phyloP scores from a whole-genome alignment of 2,113 vertebrate genomes.

The Turnix velox region DNA sequence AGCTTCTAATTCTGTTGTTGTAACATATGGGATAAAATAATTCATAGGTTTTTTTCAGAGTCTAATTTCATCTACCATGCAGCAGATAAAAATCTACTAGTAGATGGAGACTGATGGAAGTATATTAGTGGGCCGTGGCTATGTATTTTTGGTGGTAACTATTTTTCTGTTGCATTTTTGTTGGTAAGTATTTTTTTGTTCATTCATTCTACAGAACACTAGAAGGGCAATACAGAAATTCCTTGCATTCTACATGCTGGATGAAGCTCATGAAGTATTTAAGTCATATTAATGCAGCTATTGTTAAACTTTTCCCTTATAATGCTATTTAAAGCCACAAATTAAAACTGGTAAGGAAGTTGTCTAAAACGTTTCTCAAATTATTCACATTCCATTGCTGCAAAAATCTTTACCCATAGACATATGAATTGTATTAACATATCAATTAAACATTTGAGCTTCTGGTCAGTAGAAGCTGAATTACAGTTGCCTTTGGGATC shows the following conservation, averaged over 20 bases:
- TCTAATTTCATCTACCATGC: neutral
- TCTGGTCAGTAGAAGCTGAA: neutral
- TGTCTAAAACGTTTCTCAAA: conserved; percentile 17
- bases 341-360: neutral
- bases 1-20: neutral
- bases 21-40: neutral
- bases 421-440: neutral
- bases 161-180: neutral
- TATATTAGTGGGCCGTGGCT: neutral
- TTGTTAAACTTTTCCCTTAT: conserved; percentile 28
- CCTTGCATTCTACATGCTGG: neutral
- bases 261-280: neutral
- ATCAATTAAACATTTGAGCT: neutral
- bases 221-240: conserved; percentile 11
- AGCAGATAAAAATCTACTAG: neutral
- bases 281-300: conserved; percentile 7
- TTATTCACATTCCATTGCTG: neutral
- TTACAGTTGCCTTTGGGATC: neutral
- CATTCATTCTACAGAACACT: neutral
- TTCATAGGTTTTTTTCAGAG: neutral
- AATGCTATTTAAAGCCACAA: neutral
- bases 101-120: neutral
- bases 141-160: neutral
- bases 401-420: neutral
- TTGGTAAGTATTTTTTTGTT: neutral